phyloP scores from a whole-genome alignment of 1,140 invertebrate species.

The Temnothorax nylanderi region DNA sequence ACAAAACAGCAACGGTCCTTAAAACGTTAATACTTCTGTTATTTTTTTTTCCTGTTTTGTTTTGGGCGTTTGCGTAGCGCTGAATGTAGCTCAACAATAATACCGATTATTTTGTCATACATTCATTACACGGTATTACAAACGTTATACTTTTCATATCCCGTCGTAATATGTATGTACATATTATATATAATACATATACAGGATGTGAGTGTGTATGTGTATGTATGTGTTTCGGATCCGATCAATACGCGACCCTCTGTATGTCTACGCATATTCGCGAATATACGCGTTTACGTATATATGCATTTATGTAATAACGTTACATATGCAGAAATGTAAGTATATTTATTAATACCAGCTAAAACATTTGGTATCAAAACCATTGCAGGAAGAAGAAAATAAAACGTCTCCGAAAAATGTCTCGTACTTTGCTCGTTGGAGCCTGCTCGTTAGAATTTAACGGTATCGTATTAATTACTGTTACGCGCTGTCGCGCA shows the following conservation, averaged over 20 bases:
- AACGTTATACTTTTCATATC: slow-evolving; percentile 56
- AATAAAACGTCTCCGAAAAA: slow-evolving; percentile 66
- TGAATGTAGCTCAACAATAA: slow-evolving; percentile 78
- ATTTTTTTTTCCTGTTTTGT: slow-evolving; percentile 20
- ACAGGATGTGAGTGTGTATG: slow-evolving; percentile 16
- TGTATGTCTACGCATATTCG: slow-evolving; percentile 65
- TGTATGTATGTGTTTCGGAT: background rate
- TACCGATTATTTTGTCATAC: slow-evolving; percentile 74
- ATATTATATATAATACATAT: slow-evolving; percentile 62
- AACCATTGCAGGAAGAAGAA: slow-evolving; percentile 76
- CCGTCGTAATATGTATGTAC: slow-evolving; percentile 65
- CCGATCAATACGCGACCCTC: background rate
- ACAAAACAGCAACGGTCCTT: slow-evolving; percentile 80
- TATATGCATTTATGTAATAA: slow-evolving; percentile 73
- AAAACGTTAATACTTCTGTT: slow-evolving; percentile 79
- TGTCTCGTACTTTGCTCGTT: slow-evolving; percentile 28
- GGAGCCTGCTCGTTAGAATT: background rate
- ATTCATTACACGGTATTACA: slow-evolving; percentile 76
- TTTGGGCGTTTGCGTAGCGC: slow-evolving; percentile 74
- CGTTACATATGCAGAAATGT: slow-evolving; percentile 73
- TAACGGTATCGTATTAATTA: background rate
- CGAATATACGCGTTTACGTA: slow-evolving; percentile 53
- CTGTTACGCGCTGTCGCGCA: background rate
- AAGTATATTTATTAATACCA: slow-evolving; percentile 76
- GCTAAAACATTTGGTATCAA: slow-evolving; percentile 80